Conservation (phyloP, 2,888 invertebrate genomes). For the Germaria angustata region DNA sequence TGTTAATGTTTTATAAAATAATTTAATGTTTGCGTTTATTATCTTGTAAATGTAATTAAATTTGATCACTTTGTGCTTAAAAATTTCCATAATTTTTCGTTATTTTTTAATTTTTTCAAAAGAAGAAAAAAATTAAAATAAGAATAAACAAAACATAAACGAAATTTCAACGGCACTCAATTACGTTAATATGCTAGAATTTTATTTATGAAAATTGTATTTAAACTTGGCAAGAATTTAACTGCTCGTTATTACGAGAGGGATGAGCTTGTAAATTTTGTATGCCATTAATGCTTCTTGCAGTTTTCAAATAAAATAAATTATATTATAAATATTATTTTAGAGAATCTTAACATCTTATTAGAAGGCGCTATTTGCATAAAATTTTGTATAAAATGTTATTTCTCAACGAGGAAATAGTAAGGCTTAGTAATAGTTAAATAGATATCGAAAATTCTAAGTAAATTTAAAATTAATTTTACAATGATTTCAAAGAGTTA, state of each 20-base stretch:
- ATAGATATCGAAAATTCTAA: no score
- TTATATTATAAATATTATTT: no score
- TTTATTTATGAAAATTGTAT: constrained; percentile 31
- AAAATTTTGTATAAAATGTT: no score
- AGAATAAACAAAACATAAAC: constrained; percentile 26
- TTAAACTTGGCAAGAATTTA: neutral
- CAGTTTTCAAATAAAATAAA: no score
- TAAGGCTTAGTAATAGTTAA: no score
- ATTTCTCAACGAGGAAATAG: no score
- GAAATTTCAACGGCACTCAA: constrained; percentile 59
- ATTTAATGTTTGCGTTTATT: constrained; percentile 64
- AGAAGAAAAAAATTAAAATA: neutral
- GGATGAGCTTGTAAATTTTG: neutral
- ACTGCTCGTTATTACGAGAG: neutral
- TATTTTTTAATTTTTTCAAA: neutral
- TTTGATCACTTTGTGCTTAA: constrained; percentile 61
- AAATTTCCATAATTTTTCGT: constrained; percentile 47
- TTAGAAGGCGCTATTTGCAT: no score
- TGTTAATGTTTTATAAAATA: constrained; percentile 59
- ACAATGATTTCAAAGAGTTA: no score
- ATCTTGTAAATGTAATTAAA: constrained; percentile 66
- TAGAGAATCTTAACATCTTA: no score
- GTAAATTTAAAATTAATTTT: no score
- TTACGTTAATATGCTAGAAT: constrained; percentile 61
- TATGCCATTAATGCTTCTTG: no score